These are phyloP conservation scores for Anadara kagoshimensis DNA, from an alignment of 1,140 invertebrate species.

Conservation along the genomic window DNA sequence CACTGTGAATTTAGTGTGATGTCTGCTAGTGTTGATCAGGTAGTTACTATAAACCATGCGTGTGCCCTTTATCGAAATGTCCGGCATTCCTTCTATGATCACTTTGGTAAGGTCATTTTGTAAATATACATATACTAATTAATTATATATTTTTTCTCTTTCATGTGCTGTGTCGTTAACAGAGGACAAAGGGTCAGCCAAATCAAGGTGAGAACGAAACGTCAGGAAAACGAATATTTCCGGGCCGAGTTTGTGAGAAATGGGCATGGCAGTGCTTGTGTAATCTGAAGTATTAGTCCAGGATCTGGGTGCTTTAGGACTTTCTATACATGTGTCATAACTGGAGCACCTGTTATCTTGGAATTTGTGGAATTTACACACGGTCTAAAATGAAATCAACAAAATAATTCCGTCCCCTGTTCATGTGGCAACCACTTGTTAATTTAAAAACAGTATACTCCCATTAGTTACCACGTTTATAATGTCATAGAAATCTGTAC, in stretches of 20 bases:
- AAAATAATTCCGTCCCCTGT: no score
- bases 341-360: not conserved
- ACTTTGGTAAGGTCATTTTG: not conserved
- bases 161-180: constrained; percentile 46
- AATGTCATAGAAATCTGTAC: no score
- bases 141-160: constrained; percentile 47
- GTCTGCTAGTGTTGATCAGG: constrained; percentile 72
- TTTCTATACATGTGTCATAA: not conserved
- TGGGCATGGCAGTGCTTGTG: not conserved
- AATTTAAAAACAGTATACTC: no score
- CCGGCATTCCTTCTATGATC: constrained; percentile 8
- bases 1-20: constrained; percentile 54
- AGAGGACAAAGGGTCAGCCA: constrained; percentile 70
- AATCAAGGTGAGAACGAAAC: constrained; percentile 62
- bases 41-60: constrained; percentile 51
- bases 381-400: no score
- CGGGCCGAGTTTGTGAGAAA: not conserved
- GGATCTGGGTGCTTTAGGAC: not conserved
- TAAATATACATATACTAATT: not conserved
- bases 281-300: not conserved
- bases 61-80: constrained; percentile 24
- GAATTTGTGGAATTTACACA: not conserved
- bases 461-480: no score
- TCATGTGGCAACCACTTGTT: no score
- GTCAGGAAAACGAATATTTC: not conserved